Percentiles rank a stretch among this genome's conserved stretches.
phyloP scores from a whole-genome alignment of 2,797 vertebrate genomes.

The Gadopsis marmoratus region DNA sequence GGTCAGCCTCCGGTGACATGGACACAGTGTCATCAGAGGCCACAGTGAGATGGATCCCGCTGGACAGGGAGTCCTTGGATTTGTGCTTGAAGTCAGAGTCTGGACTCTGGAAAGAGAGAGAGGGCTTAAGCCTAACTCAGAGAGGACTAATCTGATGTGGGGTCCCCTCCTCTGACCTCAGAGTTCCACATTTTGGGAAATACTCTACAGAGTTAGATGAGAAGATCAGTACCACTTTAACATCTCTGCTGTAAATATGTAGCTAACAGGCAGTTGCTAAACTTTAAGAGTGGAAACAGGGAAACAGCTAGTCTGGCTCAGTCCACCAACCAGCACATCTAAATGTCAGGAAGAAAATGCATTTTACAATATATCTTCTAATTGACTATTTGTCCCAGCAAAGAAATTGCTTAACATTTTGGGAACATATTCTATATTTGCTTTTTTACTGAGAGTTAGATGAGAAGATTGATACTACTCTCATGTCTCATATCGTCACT shows the following conservation, averaged over 20 bases:
- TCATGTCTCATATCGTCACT: too few relatives aligned
- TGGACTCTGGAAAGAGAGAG: slow-evolving; percentile 79
- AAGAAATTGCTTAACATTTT: too few relatives aligned
- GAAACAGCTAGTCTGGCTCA: not conserved
- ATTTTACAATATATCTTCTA: not conserved
- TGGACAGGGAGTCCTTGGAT: slow-evolving; percentile 86
- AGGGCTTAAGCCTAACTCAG: not conserved
- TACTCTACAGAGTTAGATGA: not conserved
- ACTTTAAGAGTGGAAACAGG: not conserved
- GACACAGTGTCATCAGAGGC: slow-evolving; percentile 83
- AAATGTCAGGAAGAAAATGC: not conserved
- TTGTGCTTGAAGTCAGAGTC: slow-evolving; percentile 84
- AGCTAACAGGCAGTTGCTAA: not conserved
- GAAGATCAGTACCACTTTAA: not conserved
- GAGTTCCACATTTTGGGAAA: not conserved
- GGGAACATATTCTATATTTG: too few relatives aligned
- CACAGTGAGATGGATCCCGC: slow-evolving; percentile 80
- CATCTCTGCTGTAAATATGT: not conserved
- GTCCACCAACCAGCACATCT: not conserved
- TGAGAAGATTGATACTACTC: too few relatives aligned
- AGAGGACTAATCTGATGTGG: not conserved
- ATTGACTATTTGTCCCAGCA: not conserved
- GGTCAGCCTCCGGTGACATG: slow-evolving; percentile 79
- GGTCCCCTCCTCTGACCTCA: not conserved
- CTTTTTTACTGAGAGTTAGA: too few relatives aligned